A percentile compares a stretch with the other conserved stretches of the same genome.
These are phyloP conservation scores for Grantiella picta DNA, from an alignment of 2,113 vertebrate species.

Conservation along the genomic window DNA sequence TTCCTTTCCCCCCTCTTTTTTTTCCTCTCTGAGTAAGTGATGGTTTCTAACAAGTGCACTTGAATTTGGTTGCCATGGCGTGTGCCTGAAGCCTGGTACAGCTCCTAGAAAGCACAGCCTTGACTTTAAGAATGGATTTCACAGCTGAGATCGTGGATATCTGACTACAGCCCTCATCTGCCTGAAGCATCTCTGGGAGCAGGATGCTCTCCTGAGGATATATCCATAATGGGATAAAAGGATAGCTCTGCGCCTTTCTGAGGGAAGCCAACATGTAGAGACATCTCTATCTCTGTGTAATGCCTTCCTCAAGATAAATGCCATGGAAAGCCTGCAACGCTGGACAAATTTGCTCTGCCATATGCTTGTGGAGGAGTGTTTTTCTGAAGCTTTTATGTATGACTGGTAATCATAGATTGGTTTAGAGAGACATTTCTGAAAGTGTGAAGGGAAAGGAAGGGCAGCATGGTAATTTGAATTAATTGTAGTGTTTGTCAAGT, in stretches of 20 bases:
- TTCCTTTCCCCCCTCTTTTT: rapidly evolving
- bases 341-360: constrained; percentile 48
- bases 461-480: constrained; percentile 44
- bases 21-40: background rate
- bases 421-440: constrained; percentile 55
- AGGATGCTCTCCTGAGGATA: background rate
- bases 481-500: constrained; percentile 42
- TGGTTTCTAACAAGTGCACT: background rate
- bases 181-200: background rate
- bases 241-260: background rate
- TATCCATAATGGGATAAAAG: rapidly evolving
- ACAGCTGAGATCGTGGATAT: background rate
- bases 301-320: constrained; percentile 28
- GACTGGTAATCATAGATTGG: constrained; percentile 56
- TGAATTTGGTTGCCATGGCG: background rate
- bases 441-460: constrained; percentile 59
- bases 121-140: background rate
- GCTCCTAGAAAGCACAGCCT: constrained; percentile 3
- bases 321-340: background rate
- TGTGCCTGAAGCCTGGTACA: background rate
- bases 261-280: background rate
- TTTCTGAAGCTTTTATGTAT: constrained; percentile 57
- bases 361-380: constrained; percentile 66
- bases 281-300: background rate
- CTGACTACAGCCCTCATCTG: background rate